Conservation (phyloP, 2,888 invertebrate genomes). For the Eledone cirrhosa region DNA sequence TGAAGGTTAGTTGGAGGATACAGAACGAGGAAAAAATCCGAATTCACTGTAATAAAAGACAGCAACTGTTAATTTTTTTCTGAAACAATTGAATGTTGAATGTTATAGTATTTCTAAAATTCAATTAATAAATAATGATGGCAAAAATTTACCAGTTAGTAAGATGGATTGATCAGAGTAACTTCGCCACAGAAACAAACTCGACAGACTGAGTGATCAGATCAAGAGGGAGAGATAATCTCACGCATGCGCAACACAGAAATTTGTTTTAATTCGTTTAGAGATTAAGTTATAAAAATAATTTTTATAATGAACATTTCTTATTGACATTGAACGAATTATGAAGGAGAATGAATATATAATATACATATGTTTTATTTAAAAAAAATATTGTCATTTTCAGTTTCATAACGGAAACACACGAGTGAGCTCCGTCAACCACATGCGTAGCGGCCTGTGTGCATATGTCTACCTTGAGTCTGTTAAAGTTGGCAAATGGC, state of each 20-base stretch:
- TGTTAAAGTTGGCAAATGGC: conserved; percentile 73
- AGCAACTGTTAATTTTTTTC: too few relatives aligned
- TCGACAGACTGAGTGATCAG: neutral
- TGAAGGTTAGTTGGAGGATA: conserved; percentile 7
- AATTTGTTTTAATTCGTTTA: too few relatives aligned
- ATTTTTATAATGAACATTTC: neutral
- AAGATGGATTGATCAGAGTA: conserved; percentile 8
- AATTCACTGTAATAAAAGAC: too few relatives aligned
- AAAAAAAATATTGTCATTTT: neutral
- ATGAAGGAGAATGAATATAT: neutral
- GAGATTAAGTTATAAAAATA: too few relatives aligned
- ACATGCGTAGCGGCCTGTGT: conserved; percentile 26
- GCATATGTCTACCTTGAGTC: conserved; percentile 25
- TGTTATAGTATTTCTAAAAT: too few relatives aligned
- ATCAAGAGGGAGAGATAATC: conserved; percentile 1
- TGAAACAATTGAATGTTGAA: too few relatives aligned
- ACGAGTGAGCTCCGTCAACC: neutral
- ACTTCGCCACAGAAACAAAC: neutral
- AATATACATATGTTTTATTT: neutral
- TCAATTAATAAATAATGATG: neutral
- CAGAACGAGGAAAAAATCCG: neutral
- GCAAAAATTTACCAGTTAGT: conserved; percentile 7
- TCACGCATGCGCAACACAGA: conserved; percentile 11
- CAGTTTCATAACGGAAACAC: neutral
- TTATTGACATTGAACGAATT: neutral